Evolutionary conservation across 2,113 vertebrate species (phyloP), one percentile per base, ranked within the genome.

Genomic region (Halcyon malimbica): DNA sequence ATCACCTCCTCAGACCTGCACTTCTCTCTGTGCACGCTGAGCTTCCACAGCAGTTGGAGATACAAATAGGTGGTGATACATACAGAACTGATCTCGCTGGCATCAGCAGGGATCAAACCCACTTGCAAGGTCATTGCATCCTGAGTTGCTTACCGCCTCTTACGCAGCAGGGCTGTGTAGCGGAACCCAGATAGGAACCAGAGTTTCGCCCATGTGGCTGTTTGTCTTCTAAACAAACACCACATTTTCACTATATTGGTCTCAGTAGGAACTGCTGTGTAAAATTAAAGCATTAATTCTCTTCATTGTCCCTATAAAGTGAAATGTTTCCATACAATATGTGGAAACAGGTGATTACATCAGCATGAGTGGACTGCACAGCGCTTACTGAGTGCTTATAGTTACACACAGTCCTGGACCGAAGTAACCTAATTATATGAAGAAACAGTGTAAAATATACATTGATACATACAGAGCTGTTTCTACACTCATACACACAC

Each of bases 391-490:
- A 59, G 39, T 87, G 46, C 13, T 42, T 18, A 1, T 37, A 85
- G 39, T 20, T 28, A 18, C 6, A 51, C 7, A 53, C 13, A 76
- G 42, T 35, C 9, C 81, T 74, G 39, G 50, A 28, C 21, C 31
- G 67, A 92, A 79, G 81, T 81, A 10, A 18, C 3, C 0, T 31
- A 81, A 46, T 29, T 96, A 39, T 11, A 20, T 60, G 28, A 51
- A 26, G 57, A 11, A 91, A 90, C 16, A 87, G 23, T 91, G n/a
- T 54, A 73, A 96, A 96, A 88, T 77, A 50, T 29, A 19, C 26
- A 25, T 18, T 82, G 33, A 31, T 67, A 60, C 5, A 7, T 37
- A 10, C 5, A 37, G 35, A 68, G 8, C 35, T 60, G 29, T 65
- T 89, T 87, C 57, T 79, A 21, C 33, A 37, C 10, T 39, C 25